A percentile compares a stretch with the other conserved stretches of the same genome.
phyloP scores from a whole-genome alignment of 1,140 invertebrate genomes.

The Achatina immaculata region DNA sequence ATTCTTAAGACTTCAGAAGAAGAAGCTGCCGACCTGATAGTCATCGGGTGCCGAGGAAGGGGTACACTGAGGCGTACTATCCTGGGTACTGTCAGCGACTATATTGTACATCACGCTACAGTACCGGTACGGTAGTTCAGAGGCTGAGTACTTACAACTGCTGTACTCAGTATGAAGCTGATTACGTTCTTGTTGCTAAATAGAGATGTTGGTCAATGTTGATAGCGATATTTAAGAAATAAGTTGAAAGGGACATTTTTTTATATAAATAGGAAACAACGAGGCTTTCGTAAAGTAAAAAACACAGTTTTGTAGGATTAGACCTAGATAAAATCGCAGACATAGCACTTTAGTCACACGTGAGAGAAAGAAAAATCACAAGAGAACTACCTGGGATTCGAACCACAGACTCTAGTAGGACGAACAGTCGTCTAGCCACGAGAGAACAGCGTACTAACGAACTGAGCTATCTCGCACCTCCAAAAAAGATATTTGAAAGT shows the following conservation, averaged over 20 bases:
- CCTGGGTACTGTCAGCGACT: slow-evolving; percentile 63
- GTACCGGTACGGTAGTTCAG: slow-evolving; percentile 48
- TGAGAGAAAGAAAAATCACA: no score
- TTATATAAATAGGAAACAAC: no score
- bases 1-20: slow-evolving; percentile 55
- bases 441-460: no score
- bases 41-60: slow-evolving; percentile 57
- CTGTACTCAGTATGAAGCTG: neutral
- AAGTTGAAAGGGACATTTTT: neutral
- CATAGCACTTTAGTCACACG: no score
- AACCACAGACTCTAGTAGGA: no score
- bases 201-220: neutral
- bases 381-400: no score
- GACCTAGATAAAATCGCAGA: no score
- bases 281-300: no score
- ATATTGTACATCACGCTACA: slow-evolving; percentile 59
- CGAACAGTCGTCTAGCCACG: no score
- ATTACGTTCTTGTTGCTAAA: neutral
- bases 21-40: slow-evolving; percentile 52
- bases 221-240: neutral
- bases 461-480: no score
- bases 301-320: no score
- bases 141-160: neutral
- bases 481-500: no score
- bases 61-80: slow-evolving; percentile 57